phyloP scores from a whole-genome alignment of 53 echinoderm and acorn worm genomes.

The Holothuria leucospilota region DNA sequence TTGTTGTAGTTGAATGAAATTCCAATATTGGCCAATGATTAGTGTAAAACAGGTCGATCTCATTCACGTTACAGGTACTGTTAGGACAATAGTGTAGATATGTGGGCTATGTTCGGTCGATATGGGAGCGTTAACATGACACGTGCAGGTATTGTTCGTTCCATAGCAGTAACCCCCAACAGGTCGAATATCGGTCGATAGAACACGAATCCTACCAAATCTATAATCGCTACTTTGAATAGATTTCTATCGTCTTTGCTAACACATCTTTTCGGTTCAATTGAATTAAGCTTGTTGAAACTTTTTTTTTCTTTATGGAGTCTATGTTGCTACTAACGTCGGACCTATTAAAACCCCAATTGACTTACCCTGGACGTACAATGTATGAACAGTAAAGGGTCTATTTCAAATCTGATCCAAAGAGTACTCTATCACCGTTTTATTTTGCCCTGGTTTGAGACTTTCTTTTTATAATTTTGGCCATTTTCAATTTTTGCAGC shows the following conservation, averaged over 20 bases:
- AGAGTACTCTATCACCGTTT: neutral
- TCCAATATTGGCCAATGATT: constrained; percentile 34
- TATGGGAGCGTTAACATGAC: constrained; percentile 7
- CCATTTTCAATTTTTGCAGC: too few species aligned
- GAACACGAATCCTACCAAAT: constrained; percentile 26
- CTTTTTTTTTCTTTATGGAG: too few species aligned
- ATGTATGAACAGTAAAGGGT: neutral
- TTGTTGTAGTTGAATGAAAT: constrained; percentile 9
- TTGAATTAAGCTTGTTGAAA: neutral
- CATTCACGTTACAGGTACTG: constrained; percentile 23
- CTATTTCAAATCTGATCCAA: neutral
- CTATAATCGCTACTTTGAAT: constrained; percentile 6
- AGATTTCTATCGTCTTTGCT: neutral
- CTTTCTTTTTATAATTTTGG: too few species aligned
- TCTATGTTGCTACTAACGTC: too few species aligned
- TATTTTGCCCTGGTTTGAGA: too few species aligned
- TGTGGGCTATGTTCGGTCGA: constrained; percentile 28
- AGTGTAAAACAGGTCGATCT: constrained; percentile 22
- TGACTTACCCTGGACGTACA: neutral
- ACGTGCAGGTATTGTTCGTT: constrained; percentile 29
- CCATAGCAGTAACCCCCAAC: constrained; percentile 28
- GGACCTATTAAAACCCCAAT: too few species aligned
- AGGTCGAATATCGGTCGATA: constrained; percentile 29
- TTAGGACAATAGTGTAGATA: constrained; percentile 5
- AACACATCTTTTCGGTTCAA: constrained; percentile 2